Base-by-base conservation (phyloP, 2,797 vertebrate species). In the Oreochromis mossambicus region DNA sequence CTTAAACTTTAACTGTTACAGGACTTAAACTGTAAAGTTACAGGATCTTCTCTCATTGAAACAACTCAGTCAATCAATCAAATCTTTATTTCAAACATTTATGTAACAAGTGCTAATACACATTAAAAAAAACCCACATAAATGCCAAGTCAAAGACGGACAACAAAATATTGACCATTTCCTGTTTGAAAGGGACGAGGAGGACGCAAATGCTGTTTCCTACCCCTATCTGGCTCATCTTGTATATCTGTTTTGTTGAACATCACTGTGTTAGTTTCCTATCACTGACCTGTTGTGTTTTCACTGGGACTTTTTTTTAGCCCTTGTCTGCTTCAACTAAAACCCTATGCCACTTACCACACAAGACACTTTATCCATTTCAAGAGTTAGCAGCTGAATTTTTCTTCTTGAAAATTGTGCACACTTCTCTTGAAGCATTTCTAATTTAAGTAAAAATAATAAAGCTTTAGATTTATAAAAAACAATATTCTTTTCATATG, bases 111-210 rank as follows among this genome's bases (percentile, higher is more conserved):
- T 63, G 58, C 19, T 38, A 13, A 63, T 63, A 63, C 58, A 63
- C 58, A 63, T 36, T 2, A 0, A 5, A 63, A 36, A 61, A 61
- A 12, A 0, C 0, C 0, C 15, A 63, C 19, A 36, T 63, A 2
- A 13, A 36, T 38, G 58, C 34, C 19, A 63, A n/a, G 34, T 36
- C 6, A 2, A 63, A 63, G 32, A 63, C 6, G 0, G 2, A 63
- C 58, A 63, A 7, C 32, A 63, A 63, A 63, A 38, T 38, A n/a
- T 63, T 13, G 58, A 38, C 19, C 34, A 8, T n/a, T 63, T 63
- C 32, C 0, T 38, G 19, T 38, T 1, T 1, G 32, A n/a, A 63
- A 13, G 58, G 19, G 34, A n/a, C 2, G 3, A 63, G 58, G 58
- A 36, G 32, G 10, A 36, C 0, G 0, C 32, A 63, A 36, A 63